A percentile compares a stretch with the other conserved stretches of the same genome.
Conservation (phyloP, 2,113 vertebrate genomes). For the Lagopus muta region DNA sequence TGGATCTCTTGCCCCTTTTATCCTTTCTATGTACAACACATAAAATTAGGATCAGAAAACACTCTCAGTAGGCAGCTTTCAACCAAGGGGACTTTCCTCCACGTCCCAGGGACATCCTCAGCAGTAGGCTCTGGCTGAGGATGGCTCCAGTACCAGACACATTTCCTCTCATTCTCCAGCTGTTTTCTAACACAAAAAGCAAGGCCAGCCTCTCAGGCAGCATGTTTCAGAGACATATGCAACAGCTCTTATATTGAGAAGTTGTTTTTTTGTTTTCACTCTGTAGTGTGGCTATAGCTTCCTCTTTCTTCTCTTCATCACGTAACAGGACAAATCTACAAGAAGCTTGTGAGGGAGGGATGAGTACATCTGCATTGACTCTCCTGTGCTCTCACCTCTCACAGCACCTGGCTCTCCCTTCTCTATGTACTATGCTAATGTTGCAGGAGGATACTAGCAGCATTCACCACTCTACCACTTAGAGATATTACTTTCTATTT, state of each 20-base stretch:
- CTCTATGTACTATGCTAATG: accelerated
- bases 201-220: neutral
- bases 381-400: neutral
- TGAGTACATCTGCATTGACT: neutral
- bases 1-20: neutral
- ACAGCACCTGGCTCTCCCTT: neutral
- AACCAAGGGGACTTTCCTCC: neutral
- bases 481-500: neutral
- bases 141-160: neutral
- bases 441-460: neutral
- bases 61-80: neutral
- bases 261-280: neutral
- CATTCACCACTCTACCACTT: neutral
- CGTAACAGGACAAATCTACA: neutral
- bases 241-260: neutral
- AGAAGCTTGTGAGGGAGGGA: neutral
- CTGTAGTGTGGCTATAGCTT: neutral
- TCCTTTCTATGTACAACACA: neutral
- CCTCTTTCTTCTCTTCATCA: neutral
- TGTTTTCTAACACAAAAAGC: slow-evolving; percentile 15
- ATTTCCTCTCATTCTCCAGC: neutral
- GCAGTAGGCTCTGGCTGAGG: neutral
- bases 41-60: neutral
- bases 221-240: neutral
- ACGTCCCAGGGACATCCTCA: neutral